These are phyloP conservation scores for Serranus cabrilla DNA, from an alignment of 2,797 vertebrate genomes.

Conservation along the genomic window DNA sequence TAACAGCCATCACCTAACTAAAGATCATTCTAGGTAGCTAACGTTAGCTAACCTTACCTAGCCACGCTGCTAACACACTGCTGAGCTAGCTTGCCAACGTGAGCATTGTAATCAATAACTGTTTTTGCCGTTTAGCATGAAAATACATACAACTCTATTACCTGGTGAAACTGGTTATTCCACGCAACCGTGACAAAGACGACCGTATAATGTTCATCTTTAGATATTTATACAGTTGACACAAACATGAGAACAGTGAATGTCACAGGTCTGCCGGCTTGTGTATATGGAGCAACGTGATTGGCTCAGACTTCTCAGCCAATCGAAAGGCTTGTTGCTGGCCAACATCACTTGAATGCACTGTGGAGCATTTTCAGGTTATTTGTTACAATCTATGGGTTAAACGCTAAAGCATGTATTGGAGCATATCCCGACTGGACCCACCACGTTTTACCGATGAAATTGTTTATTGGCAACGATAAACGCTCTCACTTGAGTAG, in stretches of 20 bases:
- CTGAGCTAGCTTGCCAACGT: conserved; percentile 16
- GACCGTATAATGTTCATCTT: conserved; percentile 76
- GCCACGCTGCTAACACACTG: conserved; percentile 36
- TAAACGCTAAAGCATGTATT: too few relatives aligned
- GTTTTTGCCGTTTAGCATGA: accelerated
- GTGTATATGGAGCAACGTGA: conserved; percentile 13
- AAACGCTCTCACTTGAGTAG: neutral
- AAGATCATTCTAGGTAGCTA: neutral
- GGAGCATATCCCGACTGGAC: too few relatives aligned
- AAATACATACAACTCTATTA: conserved; percentile 44
- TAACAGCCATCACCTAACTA: neutral
- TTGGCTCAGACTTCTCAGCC: conserved; percentile 60
- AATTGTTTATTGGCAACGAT: neutral
- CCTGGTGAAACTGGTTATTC: conserved; percentile 60
- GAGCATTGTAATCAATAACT: conserved; percentile 8
- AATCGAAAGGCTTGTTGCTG: conserved; percentile 56
- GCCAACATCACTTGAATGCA: too few relatives aligned
- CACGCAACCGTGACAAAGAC: conserved; percentile 64
- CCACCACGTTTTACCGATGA: neutral
- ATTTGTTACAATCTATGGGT: too few relatives aligned
- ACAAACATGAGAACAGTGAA: conserved; percentile 49
- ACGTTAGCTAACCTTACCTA: conserved; percentile 9
- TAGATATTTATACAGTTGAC: conserved; percentile 4
- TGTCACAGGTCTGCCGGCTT: conserved; percentile 53
- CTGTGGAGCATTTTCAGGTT: too few relatives aligned